phyloP scores from a whole-genome alignment of 2,797 vertebrate genomes.

The Rhinoraja longicauda region DNA sequence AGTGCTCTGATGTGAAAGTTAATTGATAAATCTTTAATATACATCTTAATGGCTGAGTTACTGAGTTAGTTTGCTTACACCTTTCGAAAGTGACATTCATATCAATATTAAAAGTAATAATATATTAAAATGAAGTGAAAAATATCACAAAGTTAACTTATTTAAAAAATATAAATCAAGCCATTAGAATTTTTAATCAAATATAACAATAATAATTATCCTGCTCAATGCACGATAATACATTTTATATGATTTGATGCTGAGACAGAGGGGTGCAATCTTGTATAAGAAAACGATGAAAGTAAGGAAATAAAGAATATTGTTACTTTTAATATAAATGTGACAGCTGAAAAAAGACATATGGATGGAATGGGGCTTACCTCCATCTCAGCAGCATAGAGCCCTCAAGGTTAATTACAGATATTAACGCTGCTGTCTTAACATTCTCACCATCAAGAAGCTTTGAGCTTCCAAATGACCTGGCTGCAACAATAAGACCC shows the following conservation, averaged over 20 bases:
- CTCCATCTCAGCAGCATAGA: slow-evolving; percentile 63
- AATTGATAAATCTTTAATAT: neutral
- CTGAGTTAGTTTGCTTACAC: neutral
- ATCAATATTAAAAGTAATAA: neutral
- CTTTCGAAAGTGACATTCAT: neutral
- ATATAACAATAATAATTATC: neutral
- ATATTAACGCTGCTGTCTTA: slow-evolving; percentile 65
- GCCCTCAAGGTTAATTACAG: slow-evolving; percentile 71
- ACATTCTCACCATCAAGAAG: slow-evolving; percentile 67
- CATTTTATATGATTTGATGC: neutral
- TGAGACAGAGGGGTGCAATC: neutral
- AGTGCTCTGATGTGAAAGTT: no score
- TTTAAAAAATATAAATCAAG: neutral
- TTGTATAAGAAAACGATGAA: neutral
- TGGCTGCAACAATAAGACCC: slow-evolving; percentile 67
- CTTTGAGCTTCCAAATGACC: slow-evolving; percentile 69
- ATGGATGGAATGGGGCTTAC: slow-evolving; percentile 53
- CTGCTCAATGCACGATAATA: neutral
- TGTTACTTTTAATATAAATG: slow-evolving; percentile 5
- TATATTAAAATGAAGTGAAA: neutral
- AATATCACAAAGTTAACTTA: neutral
- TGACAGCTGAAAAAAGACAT: slow-evolving; percentile 49
- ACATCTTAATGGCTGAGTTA: neutral
- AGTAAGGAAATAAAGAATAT: neutral
- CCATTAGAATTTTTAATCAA: neutral